Evolutionary conservation across 1,140 invertebrate species (phyloP), one percentile per base, ranked within the genome.

Genomic region (Cheumatopsyche charites): DNA sequence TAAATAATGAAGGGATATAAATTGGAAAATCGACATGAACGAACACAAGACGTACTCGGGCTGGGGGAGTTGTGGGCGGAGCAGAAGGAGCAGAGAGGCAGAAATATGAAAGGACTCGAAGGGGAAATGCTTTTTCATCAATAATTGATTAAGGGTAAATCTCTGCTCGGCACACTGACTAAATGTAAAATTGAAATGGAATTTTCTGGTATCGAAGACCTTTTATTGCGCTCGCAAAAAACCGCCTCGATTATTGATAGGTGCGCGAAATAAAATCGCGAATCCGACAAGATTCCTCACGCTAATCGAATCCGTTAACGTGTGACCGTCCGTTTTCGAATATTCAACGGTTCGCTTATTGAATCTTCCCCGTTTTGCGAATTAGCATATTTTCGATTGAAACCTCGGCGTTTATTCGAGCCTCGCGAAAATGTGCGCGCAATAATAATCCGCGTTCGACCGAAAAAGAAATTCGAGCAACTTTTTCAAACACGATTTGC

Each of bases 131-230:
- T 58, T 58, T 58, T 58, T 58, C 55, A 58, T 58, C 55, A 58
- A 58, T 58, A 58, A 58, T 58, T 58, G 55, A 58, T 58, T 58
- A 58, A 58, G 55, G 23, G 9, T 58, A 58, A 58, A 58, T 58
- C 55, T 58, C 55, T 58, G 55, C 55, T 58, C 23, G 55, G 55
- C 55, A 58, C 21, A 58, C 55, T 58, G 55, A 58, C 55, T 25
- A 58, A 58, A 58, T 58, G 23, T 58, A 58, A 58, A 58, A 58
- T 58, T 58, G 55, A 58, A 25, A 58, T 58, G 55, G 55, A 58
- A 25, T 58, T 58, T 58, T 58, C 7, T 58, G 19, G 19, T 26
- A 25, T 23, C 25, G 23, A n/a, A 19, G 55, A 23, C 21, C 13
- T 52, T 52, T 52, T 58, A 58, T 58, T 58, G 55, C 11, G 3